These are phyloP conservation scores for Aphelocoma californica DNA, from an alignment of 2,797 vertebrate species.

Conservation along the genomic window DNA sequence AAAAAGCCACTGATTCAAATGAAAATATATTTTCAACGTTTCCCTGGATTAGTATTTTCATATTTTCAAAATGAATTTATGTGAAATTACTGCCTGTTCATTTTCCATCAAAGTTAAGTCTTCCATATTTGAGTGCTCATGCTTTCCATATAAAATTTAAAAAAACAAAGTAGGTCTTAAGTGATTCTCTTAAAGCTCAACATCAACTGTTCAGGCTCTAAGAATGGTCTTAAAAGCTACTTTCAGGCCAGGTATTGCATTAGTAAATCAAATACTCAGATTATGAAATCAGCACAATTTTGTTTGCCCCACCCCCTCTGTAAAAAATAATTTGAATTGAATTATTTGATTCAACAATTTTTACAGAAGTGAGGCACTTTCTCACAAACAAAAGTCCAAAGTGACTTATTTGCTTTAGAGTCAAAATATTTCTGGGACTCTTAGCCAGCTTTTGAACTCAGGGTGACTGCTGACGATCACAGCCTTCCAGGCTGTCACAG, in stretches of 20 bases:
- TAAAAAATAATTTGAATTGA: background rate
- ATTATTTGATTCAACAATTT: background rate
- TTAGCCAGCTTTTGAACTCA: background rate
- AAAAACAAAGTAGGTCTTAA: background rate
- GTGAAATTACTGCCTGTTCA: background rate
- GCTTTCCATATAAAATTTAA: background rate
- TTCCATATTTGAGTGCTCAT: background rate
- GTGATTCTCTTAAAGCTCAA: background rate
- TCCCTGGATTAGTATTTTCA: background rate
- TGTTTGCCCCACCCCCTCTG: background rate
- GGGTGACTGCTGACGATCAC: background rate
- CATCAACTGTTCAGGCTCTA: background rate
- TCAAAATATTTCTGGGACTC: background rate
- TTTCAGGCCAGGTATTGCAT: background rate
- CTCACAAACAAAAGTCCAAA: background rate
- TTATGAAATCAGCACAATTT: background rate
- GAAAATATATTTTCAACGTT: background rate
- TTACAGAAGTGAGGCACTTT: background rate
- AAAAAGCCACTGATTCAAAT: background rate
- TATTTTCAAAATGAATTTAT: background rate
- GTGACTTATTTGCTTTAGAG: background rate
- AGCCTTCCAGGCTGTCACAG: constrained; percentile 28
- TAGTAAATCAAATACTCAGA: background rate
- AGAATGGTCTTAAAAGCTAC: background rate
- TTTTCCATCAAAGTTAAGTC: background rate